These are phyloP conservation scores for Hermaeophaga mercurialis DNA, from an alignment of 2,888 invertebrate species.

Conservation along the genomic window DNA sequence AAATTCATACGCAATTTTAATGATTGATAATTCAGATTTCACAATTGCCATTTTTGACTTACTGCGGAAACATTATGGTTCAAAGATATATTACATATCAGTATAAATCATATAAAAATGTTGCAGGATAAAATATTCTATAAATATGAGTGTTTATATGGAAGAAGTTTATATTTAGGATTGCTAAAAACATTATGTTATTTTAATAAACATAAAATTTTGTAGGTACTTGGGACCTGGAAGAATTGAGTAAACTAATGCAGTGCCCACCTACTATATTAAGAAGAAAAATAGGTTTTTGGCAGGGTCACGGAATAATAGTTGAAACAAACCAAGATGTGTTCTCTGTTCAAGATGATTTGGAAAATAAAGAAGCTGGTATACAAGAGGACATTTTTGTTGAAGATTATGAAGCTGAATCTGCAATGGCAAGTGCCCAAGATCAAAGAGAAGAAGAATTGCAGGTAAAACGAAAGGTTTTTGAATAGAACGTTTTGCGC, in stretches of 20 bases:
- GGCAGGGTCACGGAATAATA: constrained; percentile 92
- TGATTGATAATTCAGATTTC: too few species aligned
- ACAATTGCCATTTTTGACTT: too few species aligned
- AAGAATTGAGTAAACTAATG: constrained; percentile 83
- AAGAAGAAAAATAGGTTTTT: constrained; percentile 86
- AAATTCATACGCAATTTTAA: too few species aligned
- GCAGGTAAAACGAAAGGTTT: constrained; percentile 62
- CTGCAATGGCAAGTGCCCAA: constrained; percentile 92
- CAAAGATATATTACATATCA: too few species aligned
- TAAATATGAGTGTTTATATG: too few species aligned
- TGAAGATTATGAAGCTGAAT: constrained; percentile 90
- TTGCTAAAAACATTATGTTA: too few species aligned
- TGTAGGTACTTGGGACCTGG: constrained; percentile 85
- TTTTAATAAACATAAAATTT: too few species aligned
- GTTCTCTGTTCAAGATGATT: constrained; percentile 74
- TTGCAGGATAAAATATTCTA: too few species aligned
- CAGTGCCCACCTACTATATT: constrained; percentile 86
- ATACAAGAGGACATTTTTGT: constrained; percentile 68
- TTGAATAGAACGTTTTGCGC: too few species aligned
- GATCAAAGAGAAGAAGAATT: constrained; percentile 93
- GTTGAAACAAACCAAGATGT: constrained; percentile 76
- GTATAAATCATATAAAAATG: too few species aligned
- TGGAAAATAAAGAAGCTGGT: constrained; percentile 62
- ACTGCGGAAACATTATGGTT: too few species aligned
- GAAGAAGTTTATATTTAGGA: too few species aligned